Percentiles rank a stretch among this genome's conserved stretches.
Evolutionary conservation across 2,888 invertebrate species (phyloP).

Genomic region (Chrysolina americana): DNA sequence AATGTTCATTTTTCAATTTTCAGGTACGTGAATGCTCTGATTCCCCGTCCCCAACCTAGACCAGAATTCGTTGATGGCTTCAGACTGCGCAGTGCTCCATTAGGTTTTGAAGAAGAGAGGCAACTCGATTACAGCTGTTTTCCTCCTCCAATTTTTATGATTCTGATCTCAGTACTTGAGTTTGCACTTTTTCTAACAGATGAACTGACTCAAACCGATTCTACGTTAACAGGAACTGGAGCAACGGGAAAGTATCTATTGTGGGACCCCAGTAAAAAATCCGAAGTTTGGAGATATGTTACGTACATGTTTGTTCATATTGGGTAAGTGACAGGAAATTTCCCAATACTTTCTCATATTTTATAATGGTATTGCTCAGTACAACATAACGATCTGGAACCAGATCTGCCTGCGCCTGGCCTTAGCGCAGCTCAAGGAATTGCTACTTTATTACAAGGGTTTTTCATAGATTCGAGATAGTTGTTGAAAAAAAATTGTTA

Average conservation of each 20-base stretch:
- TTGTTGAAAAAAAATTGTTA: no score
- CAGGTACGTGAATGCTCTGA: slow-evolving; percentile 33
- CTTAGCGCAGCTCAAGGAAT: neutral
- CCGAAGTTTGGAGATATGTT: slow-evolving; percentile 93
- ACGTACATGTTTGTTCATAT: slow-evolving; percentile 98
- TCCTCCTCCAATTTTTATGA: slow-evolving; percentile 93
- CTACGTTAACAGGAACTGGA: slow-evolving; percentile 71
- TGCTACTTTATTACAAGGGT: neutral
- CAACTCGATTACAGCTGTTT: slow-evolving; percentile 73
- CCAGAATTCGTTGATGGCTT: slow-evolving; percentile 27
- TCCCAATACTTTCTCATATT: neutral
- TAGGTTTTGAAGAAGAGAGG: slow-evolving; percentile 90
- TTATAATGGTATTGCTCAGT: neutral
- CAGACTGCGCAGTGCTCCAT: slow-evolving; percentile 63
- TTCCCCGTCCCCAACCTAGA: slow-evolving; percentile 46
- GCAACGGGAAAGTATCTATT: slow-evolving; percentile 84
- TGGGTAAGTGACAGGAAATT: slow-evolving; percentile 73
- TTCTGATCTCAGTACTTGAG: slow-evolving; percentile 89
- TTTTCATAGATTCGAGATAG: slow-evolving; percentile 3
- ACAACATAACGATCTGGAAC: no score
- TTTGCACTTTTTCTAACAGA: slow-evolving; percentile 77
- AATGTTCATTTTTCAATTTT: neutral
- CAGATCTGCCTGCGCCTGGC: no score
- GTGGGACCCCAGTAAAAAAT: slow-evolving; percentile 88
- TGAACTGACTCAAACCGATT: slow-evolving; percentile 50